Percentiles rank a stretch among this genome's conserved stretches.
Conservation (phyloP, 2,113 vertebrate genomes). For the Nipponia nippon region DNA sequence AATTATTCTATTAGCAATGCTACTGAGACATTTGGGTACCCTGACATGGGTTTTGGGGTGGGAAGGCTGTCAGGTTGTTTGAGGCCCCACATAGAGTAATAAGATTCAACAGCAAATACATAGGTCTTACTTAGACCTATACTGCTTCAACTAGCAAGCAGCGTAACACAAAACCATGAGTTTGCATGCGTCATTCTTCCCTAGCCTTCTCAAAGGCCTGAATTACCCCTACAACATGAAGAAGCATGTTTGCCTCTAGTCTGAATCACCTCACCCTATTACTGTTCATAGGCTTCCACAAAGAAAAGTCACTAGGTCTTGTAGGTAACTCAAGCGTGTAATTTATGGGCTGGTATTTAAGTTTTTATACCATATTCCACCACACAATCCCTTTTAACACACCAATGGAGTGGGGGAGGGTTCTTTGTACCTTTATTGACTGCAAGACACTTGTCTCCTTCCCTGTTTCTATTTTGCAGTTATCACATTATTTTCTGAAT, state of each 20-base stretch:
- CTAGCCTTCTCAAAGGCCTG: background rate
- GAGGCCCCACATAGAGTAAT: background rate
- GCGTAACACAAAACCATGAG: background rate
- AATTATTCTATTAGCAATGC: background rate
- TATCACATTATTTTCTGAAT: constrained; percentile 86
- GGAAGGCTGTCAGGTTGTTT: background rate
- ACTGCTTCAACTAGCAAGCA: background rate
- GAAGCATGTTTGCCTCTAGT: background rate
- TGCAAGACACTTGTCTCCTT: constrained; percentile 83
- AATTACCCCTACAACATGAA: background rate
- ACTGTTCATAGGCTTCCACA: background rate
- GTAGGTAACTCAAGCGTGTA: background rate
- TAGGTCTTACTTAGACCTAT: background rate
- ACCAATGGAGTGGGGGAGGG: background rate
- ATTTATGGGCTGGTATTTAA: background rate
- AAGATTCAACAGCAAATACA: background rate
- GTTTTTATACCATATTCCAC: background rate
- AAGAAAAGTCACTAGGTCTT: background rate
- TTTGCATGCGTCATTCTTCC: background rate
- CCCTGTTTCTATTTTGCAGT: constrained; percentile 86
- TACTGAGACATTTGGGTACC: background rate
- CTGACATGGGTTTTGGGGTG: background rate
- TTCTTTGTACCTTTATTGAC: constrained; percentile 83
- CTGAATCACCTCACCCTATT: background rate
- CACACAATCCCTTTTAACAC: background rate